Base-by-base conservation (phyloP, 2,113 vertebrate genomes). In the Phodopus roborovskii region DNA sequence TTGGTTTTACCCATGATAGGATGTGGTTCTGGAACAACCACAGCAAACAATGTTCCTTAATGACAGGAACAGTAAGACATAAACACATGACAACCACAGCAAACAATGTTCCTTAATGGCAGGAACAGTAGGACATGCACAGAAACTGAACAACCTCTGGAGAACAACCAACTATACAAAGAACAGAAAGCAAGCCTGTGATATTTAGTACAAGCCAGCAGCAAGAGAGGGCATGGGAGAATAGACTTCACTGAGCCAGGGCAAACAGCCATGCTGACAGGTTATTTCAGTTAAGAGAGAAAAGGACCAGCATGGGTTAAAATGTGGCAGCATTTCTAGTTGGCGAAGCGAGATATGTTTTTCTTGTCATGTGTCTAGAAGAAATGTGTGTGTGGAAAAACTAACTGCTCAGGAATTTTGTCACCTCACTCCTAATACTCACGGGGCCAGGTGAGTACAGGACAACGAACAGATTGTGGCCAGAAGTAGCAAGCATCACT, bases 91-190 rank as follows among this genome's bases (percentile, higher is more conserved):
- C 50, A 91, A 85, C 22, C 8, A 24, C 48, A n/a, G 84, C 28
- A 42, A 48, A 88, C 93, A 11, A 92, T 53, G 50, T 95, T 78
- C 48, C 48, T 11, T 53, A 53, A 53, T 19, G 30, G 50, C 26
- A 53, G 30, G 30, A 20, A 17, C 77, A 56, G 78, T 0, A 39
- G 4, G 48, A 26, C 4, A 15, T 13, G 17, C 33, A n/a, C n/a
- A 84, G 92, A 90, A 95, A 75, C 16, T 33, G 16, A 12, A 73
- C 19, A 66, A 33, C 48, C 75, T 94, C 45, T 68, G 42, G 39
- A 86, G 9, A 90, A 60, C 30, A 93, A 64, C 8, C 22, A 26
- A 45, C 78, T 87, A 96, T 50, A 78, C 30, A 82, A 85, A 96
- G 36, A 77, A 85, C 94, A 39, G 22, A 70, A 94, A 68, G 79